Evolutionary conservation across 2,888 invertebrate genomes (phyloP).

Genomic region (Deilephila elpenor): DNA sequence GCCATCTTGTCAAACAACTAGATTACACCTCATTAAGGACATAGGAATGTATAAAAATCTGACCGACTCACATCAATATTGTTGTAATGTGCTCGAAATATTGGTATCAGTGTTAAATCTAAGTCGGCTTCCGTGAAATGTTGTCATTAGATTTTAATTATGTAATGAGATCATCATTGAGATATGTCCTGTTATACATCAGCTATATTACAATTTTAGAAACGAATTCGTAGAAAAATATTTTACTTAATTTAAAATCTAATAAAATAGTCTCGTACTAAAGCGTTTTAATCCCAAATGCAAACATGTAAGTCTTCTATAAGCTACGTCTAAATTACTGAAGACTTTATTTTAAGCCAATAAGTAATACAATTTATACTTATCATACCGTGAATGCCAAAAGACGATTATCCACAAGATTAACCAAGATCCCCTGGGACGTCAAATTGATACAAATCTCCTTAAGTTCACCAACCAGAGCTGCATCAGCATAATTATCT

Average conservation of each 20-base stretch:
- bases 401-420: too few species aligned
- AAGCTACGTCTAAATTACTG: too few species aligned
- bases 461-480: too few species aligned
- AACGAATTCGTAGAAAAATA: neutral
- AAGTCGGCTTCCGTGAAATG: conserved; percentile 20
- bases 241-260: neutral
- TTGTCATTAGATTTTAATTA: conserved; percentile 9
- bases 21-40: conserved; percentile 50
- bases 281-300: too few species aligned
- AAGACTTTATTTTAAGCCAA: too few species aligned
- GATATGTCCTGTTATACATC: neutral
- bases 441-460: too few species aligned
- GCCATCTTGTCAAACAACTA: conserved; percentile 44
- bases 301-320: too few species aligned
- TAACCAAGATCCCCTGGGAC: too few species aligned
- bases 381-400: too few species aligned
- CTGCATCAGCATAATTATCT: too few species aligned
- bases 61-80: neutral
- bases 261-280: too few species aligned
- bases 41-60: conserved; percentile 15
- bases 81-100: conserved; percentile 2
- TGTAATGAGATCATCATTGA: conserved; percentile 1
- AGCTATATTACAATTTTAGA: neutral
- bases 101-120: conserved; percentile 16
- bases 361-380: too few species aligned